Evolutionary conservation across 2,888 invertebrate species (phyloP), one percentile per base, ranked within the genome.

Genomic region (Drosophila affinis): DNA sequence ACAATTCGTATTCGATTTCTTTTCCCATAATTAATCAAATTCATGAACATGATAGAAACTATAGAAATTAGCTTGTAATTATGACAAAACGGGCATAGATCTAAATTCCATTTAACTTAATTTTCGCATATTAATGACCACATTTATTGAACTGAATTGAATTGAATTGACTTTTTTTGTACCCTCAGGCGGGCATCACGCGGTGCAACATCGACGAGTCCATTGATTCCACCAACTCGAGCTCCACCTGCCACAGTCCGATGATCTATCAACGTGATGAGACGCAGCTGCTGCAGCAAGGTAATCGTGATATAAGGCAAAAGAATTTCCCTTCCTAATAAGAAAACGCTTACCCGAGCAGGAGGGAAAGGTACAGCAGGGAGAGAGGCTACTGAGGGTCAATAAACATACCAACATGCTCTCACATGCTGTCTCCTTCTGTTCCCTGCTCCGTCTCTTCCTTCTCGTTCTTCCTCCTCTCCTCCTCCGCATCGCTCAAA

Each of bases 181-280:
- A 44, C 10, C 9, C 17, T 17, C 14, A 92, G 92, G 92, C 91
- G 39, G 92, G 92, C 68, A 90, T 92, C 61, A 92, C 92, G 48
- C 89, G 92, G n/a, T 92, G 91, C 76, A 92, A 92, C 71, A 89
- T 92, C 59, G 92, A 92, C 74, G 92, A 92, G 69, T 92, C 92
- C 39, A 86, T 91, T 39, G 92, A 92, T 69, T 92, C 92, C 12
- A 92, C 90, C 53, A 90, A 91, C 78, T 92, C 92, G 12, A 91
- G 91, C 55, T 92, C 92, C 60, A 91, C 92, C 61, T 92, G 92
- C 71, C 91, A 92, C 69, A 92, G 92, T 72, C 92, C 92, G 52
- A 91, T 92, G 91, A 78, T 91, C 65, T 88, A 90, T 79, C 91
- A 92, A 76, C 90, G 91, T 58, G 92, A 92, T 67, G 91, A 92